These are phyloP conservation scores for Rhadinocentrus ornatus DNA, from an alignment of 2,797 vertebrate genomes.

Conservation along the genomic window DNA sequence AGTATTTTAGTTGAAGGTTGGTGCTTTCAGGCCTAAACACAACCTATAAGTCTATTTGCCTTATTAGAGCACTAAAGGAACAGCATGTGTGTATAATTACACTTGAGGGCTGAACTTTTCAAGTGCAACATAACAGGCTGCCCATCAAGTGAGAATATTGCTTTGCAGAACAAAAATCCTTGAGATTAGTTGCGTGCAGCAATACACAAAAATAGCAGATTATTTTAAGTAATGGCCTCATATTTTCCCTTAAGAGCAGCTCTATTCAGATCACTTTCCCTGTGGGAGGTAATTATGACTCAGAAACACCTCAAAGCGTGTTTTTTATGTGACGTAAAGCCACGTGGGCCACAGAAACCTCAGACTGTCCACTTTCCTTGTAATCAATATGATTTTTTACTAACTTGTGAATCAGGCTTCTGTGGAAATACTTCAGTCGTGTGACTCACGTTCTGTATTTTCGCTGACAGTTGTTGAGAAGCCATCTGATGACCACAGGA, in stretches of 20 bases:
- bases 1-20: conserved; percentile 6
- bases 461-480: conserved; percentile 73
- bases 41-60: conserved; percentile 5
- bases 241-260: conserved; percentile 42
- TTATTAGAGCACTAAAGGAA: conserved; percentile 15
- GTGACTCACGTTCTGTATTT: conserved; percentile 78
- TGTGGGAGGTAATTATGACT: conserved; percentile 65
- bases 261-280: conserved; percentile 40
- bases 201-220: conserved; percentile 42
- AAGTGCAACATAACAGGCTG: conserved; percentile 25
- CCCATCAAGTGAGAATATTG: conserved; percentile 38
- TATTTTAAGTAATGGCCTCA: conserved; percentile 56
- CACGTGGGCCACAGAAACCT: conserved; percentile 36
- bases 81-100: conserved; percentile 31
- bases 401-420: conserved; percentile 24
- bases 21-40: neutral
- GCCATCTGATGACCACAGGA: conserved; percentile 76
- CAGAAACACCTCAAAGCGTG: conserved; percentile 51
- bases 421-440: neutral
- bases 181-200: conserved; percentile 10
- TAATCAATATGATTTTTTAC: conserved; percentile 31
- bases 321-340: conserved; percentile 44
- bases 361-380: conserved; percentile 34
- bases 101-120: conserved; percentile 17
- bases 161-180: conserved; percentile 40